Evolutionary conservation across 2,888 invertebrate genomes (phyloP).

Genomic region (Acanthosepion esculentum): DNA sequence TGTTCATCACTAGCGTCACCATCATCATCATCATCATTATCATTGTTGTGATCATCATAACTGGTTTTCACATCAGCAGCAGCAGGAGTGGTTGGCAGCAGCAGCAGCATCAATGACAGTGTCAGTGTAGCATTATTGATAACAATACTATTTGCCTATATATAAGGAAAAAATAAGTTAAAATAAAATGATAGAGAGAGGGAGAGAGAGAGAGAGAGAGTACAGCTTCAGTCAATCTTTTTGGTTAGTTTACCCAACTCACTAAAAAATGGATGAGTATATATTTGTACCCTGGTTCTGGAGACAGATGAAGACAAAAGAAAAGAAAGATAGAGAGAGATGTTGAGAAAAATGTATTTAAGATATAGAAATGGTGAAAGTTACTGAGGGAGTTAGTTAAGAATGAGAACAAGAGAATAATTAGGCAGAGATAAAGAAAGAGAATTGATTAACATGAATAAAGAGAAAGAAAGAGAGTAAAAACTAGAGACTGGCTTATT

Average conservation of each 20-base stretch:
- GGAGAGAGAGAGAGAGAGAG: background rate
- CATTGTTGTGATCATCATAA: background rate
- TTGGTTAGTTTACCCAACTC: no score
- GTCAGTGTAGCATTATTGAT: conserved; percentile 15
- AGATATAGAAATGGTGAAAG: background rate
- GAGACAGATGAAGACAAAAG: no score
- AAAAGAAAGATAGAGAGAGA: background rate
- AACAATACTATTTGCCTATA: background rate
- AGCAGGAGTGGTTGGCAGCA: background rate
- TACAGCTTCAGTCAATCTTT: no score
- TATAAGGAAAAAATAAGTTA: background rate
- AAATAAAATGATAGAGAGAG: background rate
- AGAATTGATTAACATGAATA: background rate
- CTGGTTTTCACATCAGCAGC: conserved; percentile 21
- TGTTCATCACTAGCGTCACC: background rate
- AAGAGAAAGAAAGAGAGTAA: background rate
- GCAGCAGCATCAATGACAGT: background rate
- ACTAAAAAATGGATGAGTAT: no score
- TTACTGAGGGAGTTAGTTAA: background rate
- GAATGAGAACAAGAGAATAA: no score
- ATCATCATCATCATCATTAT: background rate
- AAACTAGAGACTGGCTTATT: background rate
- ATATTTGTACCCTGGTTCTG: no score
- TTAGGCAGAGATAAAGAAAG: background rate
- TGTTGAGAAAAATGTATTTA: no score